Evolutionary conservation across 2,888 invertebrate genomes (phyloP), one percentile per base, ranked within the genome.

Genomic region (Epistrophella euchroma): DNA sequence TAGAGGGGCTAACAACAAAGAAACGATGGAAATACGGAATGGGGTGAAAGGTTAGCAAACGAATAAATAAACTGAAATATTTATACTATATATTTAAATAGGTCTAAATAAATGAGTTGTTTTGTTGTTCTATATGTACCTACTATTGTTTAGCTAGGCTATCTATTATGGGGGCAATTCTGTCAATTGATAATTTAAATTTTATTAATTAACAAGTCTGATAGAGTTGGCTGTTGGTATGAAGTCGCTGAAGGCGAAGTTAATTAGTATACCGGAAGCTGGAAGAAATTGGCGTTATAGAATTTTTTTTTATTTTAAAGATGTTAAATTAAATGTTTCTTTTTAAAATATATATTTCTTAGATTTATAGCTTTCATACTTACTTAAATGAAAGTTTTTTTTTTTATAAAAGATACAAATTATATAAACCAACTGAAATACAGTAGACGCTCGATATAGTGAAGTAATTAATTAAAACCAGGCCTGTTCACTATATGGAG

Each of bases 11-110:
- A 32, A 56, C 28, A 32, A 32, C 28, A 32, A 52, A 40, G 52
- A 64, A 17, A 37, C 2, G 13, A 68, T 70, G 15, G 55, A 17
- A 37, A 1, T 5, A 68, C 62, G 15, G 55, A 62, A 52, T 45
- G 35, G 52, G 75, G 71, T 80, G 45, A 84, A 75, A 84, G 84
- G 84, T 84, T 84, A 79, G 50, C 73, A 66, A 56, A 68, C 70
- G 35, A 74, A 56, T 71, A 47, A 66, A 71, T 45, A 22, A 25
- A 40, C 13, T 56, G 19, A 47, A 64, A 66, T 35, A 45, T 7
- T 22, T 28, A 5, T 3, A 43, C 10, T 40, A 15, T n/a, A 40
- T n/a, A 13, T 66, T 66, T 56, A 56, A 75, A 56, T 66, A 11
- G 58, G 35, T 22, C 25, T 66, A 56, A 56, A 74, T 74, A 45